Evolutionary conservation across 2,113 vertebrate genomes (phyloP).

Genomic region (Otis tarda): DNA sequence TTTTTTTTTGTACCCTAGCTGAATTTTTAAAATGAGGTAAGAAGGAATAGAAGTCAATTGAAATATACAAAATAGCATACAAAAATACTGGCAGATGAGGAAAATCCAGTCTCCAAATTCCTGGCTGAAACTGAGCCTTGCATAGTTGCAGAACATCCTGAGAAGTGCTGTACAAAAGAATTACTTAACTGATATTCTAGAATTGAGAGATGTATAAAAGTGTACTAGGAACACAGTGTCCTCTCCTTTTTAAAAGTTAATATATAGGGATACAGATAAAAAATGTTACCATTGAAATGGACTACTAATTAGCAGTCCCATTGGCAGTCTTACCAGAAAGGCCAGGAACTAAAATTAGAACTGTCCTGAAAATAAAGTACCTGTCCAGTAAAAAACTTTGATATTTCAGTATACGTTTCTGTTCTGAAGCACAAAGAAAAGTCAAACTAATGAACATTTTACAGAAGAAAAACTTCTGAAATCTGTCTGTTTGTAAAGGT

Average conservation of each 20-base stretch:
- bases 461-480: background rate
- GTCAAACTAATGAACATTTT: background rate
- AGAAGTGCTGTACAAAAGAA: background rate
- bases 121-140: background rate
- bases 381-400: background rate
- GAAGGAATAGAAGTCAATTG: fast-evolving
- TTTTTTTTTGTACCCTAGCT: background rate
- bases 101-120: background rate
- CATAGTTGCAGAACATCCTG: background rate
- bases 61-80: background rate
- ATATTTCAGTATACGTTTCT: background rate
- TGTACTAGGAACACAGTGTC: background rate
- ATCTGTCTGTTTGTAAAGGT: background rate
- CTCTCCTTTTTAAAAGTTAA: background rate
- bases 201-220: background rate
- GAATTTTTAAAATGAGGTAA: background rate
- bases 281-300: background rate
- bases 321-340: background rate
- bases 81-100: background rate
- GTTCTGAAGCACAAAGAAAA: background rate
- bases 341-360: background rate
- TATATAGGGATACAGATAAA: background rate
- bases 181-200: background rate
- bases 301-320: background rate
- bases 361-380: background rate